Conservation (phyloP, 2,113 vertebrate genomes). For the Bufo bufo region DNA sequence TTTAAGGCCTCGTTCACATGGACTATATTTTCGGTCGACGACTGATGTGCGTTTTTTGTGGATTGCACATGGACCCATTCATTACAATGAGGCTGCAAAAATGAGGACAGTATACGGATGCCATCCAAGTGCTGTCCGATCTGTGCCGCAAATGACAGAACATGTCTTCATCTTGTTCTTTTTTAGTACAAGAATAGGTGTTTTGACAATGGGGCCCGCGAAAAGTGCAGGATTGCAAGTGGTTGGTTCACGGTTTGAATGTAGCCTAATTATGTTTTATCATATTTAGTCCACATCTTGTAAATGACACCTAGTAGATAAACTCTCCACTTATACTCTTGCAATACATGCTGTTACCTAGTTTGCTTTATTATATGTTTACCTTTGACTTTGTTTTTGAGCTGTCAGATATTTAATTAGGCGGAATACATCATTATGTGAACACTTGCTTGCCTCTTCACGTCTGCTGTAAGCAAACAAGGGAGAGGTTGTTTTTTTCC, state of each 20-base stretch:
- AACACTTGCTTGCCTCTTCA: slow-evolving; percentile 15
- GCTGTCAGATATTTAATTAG: slow-evolving; percentile 14
- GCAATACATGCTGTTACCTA: slow-evolving; percentile 18
- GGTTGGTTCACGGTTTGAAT: too few species aligned
- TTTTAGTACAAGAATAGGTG: too few species aligned
- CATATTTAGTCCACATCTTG: slow-evolving; percentile 4
- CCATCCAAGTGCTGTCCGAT: too few species aligned
- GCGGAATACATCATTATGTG: not conserved
- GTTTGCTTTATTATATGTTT: slow-evolving; percentile 4
- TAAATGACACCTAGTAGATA: slow-evolving; percentile 5
- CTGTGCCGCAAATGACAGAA: too few species aligned
- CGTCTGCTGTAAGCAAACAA: slow-evolving; percentile 26
- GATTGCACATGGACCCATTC: too few species aligned
- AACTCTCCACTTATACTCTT: not conserved
- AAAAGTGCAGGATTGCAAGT: too few species aligned
- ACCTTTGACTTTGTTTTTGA: not conserved
- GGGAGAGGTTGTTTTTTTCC: slow-evolving; percentile 22
- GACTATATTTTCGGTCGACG: too few species aligned
- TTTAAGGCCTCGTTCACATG: not conserved
- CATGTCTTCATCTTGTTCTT: too few species aligned
- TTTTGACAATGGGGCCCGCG: too few species aligned
- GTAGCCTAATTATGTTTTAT: not conserved
- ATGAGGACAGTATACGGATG: too few species aligned
- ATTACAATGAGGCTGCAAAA: too few species aligned
- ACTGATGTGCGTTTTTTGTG: too few species aligned